Percentiles rank a stretch among this genome's conserved stretches.
Evolutionary conservation across 2,797 vertebrate species (phyloP).

Genomic region (Chiroxiphia lanceolata): DNA sequence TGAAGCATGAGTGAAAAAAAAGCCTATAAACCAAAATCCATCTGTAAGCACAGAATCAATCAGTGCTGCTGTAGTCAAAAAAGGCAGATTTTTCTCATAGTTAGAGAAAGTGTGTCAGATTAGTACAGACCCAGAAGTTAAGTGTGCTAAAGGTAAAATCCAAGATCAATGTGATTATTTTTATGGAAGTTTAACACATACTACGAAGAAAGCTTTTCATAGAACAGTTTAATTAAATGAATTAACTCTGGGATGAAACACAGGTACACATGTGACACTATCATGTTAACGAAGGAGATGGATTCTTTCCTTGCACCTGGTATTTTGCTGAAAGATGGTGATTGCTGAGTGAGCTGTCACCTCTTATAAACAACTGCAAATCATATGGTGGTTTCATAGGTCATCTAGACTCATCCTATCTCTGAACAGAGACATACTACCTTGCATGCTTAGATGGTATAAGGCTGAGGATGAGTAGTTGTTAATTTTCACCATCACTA

Average conservation of each 20-base stretch:
- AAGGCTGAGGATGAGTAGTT: neutral
- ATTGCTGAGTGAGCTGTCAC: neutral
- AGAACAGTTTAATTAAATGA: neutral
- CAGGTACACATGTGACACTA: neutral
- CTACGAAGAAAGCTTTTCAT: neutral
- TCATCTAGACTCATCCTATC: neutral
- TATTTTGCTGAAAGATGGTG: neutral
- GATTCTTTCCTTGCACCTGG: neutral
- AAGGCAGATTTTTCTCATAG: constrained; percentile 3
- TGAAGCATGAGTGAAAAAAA: neutral
- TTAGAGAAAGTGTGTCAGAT: neutral
- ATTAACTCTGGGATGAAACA: neutral
- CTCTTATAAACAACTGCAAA: fast-evolving
- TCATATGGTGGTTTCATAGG: neutral
- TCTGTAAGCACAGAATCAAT: constrained; percentile 28
- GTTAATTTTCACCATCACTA: neutral
- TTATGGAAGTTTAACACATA: neutral
- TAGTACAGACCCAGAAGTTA: neutral
- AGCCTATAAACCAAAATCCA: neutral
- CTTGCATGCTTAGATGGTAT: neutral
- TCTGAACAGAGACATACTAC: neutral
- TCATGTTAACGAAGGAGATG: neutral
- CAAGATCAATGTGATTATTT: neutral
- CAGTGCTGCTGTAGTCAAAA: constrained; percentile 6
- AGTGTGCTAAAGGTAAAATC: neutral